Base-by-base conservation (phyloP, 2,888 invertebrate species). In the Girardia tigrina region DNA sequence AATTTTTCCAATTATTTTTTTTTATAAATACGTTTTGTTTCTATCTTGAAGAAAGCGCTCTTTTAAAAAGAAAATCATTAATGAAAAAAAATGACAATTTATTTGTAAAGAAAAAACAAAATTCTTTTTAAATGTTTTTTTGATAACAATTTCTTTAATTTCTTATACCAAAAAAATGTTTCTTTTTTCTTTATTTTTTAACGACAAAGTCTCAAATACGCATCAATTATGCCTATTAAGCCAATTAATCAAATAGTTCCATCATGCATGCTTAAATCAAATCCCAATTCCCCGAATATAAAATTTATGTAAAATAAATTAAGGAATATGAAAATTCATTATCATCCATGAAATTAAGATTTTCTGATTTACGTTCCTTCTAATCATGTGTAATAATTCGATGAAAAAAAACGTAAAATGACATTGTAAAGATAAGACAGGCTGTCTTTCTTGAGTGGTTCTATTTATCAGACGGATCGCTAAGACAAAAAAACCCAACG, bases 371-470 rank as follows among this genome's bases (percentile, higher is more conserved):
- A 56, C n/a, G 56, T 56, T 23, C 56, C 4, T 56, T 56, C 23
- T 56, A 56, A 56, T 56, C 56, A 56, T 56, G 56, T 56, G 56
- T 56, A 56, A 56, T 56, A 56, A 56, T 56, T 56, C 56, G 56
- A 56, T 56, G 56, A 56, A 56, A 12, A 56, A 56, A 56, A 56
- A 56, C 56, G 56, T 56, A 16, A n/a, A 56, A n/a, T 56, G 56
- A 56, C 56, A 56, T 56, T 56, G 20, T 56, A 12, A n/a, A 56
- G n/a, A 56, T 56, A 56, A n/a, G 56, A 56, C 56, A 56, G 56
- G 20, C 56, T 56, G 56, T 56, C 56, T n/a, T n/a, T n/a, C n/a
- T 56, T 56, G n/a, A 56, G 56, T 56, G 2, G 4, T 20, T 56
- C 56, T 56, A 56, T 56, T 56, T 56, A 56, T 56, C 2, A 56